Conservation (phyloP, 92 coral and sea anemone species). For the Siderastrea siderea region DNA sequence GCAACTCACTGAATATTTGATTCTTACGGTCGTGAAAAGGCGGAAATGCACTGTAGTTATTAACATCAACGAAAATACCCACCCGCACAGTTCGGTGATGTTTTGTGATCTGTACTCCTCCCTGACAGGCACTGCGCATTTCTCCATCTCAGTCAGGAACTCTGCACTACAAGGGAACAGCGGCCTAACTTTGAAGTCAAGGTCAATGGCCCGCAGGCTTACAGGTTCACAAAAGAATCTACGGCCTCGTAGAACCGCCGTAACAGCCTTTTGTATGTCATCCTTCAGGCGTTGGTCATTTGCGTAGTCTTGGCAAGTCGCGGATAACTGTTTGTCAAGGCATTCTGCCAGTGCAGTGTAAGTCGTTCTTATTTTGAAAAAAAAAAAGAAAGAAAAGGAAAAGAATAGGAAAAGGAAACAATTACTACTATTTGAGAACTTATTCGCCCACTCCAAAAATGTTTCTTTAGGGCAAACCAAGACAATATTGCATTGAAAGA, state of each 20-base stretch:
- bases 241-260: constrained; percentile 20
- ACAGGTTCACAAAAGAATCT: constrained; percentile 31
- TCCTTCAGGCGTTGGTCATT: background rate
- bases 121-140: constrained; percentile 32
- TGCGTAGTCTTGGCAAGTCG: constrained; percentile 8
- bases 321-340: constrained; percentile 7
- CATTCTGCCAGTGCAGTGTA: background rate
- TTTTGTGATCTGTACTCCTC: background rate
- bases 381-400: background rate
- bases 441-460: too few relatives aligned
- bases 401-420: background rate
- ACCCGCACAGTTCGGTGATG: constrained; percentile 29
- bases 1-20: too few relatives aligned
- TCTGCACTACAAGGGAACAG: constrained; percentile 24
- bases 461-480: background rate
- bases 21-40: too few relatives aligned
- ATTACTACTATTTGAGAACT: background rate
- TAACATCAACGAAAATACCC: too few relatives aligned
- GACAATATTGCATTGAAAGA: too few relatives aligned
- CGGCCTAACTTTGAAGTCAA: constrained; percentile 21
- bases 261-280: background rate
- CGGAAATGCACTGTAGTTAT: too few relatives aligned
- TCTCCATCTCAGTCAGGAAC: constrained; percentile 44
- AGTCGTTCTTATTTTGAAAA: background rate
- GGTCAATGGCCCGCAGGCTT: constrained; percentile 22